Evolutionary conservation across 1,140 invertebrate genomes (phyloP), one percentile per base, ranked within the genome.

Genomic region (Homarus americanus): DNA sequence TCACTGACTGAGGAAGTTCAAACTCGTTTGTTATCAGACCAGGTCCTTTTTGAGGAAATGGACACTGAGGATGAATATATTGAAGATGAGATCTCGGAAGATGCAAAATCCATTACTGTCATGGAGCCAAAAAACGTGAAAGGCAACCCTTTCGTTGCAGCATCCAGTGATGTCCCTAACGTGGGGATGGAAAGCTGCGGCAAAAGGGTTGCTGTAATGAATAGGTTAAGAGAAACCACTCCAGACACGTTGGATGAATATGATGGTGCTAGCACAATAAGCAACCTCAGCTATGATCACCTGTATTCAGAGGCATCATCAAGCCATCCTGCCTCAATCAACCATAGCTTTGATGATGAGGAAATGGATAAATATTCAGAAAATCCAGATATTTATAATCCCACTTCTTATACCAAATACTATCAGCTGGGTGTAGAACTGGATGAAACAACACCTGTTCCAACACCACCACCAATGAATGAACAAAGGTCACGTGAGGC

Each of bases 111-210:
- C 63, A 69, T 34, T 24, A 86, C 20, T 44, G 76, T 86, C 41
- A n/a, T 58, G 80, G 78, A 89, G 82, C 36, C 92, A 93, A 93
- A 93, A 93, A 93, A 93, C 92, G 92, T 93, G 92, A 76, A 86
- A 92, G 82, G 92, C 92, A 93, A 93, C 92, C 92, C 92, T 93
- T 93, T 88, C 78, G 87, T 85, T 93, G 90, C 92, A 91, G 82
- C 83, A 72, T 89, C 87, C 92, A 93, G 91, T 93, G 83, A 93
- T 73, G 38, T 44, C 82, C 87, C 87, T 41, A 53, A 53, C 58
- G 41, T 80, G 69, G 87, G 75, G 44, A 83, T 82, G 82, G 82
- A 86, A 17, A 28, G 82, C 82, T 86, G 87, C 87, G 91, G 91
- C 92, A 91, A 93, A 93, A 93, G 92, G 92, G 92, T 93, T 93